Evolutionary conservation across 92 coral and sea anemone species (phyloP).

Genomic region (Zoanthus gigantus): DNA sequence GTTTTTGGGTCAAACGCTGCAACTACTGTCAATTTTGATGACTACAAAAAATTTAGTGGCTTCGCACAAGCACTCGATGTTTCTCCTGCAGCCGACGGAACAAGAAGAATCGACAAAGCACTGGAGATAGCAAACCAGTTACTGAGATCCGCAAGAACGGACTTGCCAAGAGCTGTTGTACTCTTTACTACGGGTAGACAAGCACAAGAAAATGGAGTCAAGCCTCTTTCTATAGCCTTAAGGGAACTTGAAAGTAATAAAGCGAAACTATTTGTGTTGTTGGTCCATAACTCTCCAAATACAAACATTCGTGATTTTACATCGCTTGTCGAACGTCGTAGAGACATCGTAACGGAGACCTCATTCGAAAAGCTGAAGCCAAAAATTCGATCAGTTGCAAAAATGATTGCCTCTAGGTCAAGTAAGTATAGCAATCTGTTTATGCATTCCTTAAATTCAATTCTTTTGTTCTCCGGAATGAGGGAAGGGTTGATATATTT

Average conservation of each 20-base stretch:
- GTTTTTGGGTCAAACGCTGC: conserved; percentile 55
- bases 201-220: conserved; percentile 32
- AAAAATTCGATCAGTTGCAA: conserved; percentile 37
- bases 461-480: not conserved
- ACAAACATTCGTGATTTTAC: conserved; percentile 35
- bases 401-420: conserved; percentile 20
- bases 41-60: conserved; percentile 56
- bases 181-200: conserved; percentile 34
- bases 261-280: conserved; percentile 26
- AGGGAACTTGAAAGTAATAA: not conserved
- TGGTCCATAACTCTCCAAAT: conserved; percentile 15
- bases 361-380: conserved; percentile 28
- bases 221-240: conserved; percentile 9
- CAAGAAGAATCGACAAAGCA: conserved; percentile 64
- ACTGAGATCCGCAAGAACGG: not conserved
- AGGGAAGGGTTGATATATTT: not conserved
- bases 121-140: conserved; percentile 38
- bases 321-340: conserved; percentile 16
- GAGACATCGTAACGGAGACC: conserved; percentile 19
- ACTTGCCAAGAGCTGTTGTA: conserved; percentile 23
- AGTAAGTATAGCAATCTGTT: not conserved
- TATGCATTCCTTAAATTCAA: not conserved
- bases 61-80: conserved; percentile 56
- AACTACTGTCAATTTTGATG: conserved; percentile 54
- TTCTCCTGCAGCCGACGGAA: conserved; percentile 56